Conservation (phyloP, 2,888 invertebrate species). For the Mesochorus sp. region DNA sequence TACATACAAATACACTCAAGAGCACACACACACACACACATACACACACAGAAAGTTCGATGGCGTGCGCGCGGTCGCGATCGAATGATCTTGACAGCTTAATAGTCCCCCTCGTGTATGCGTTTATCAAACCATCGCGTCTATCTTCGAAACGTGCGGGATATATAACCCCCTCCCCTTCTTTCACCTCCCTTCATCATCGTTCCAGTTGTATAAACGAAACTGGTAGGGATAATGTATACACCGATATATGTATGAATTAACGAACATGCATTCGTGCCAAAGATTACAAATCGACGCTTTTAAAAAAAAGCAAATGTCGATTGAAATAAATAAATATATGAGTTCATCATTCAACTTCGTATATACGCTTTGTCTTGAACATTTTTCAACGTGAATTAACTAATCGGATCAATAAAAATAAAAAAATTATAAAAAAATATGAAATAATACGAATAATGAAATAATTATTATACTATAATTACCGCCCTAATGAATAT, state of each 20-base stretch:
- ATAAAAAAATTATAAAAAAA: too few species aligned
- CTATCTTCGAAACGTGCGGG: constrained; percentile 24
- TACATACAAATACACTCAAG: constrained; percentile 12
- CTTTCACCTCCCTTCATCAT: neutral
- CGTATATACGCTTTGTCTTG: too few species aligned
- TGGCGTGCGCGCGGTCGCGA: constrained; percentile 59
- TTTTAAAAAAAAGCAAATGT: too few species aligned
- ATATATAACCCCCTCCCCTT: constrained; percentile 28
- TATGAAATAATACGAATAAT: too few species aligned
- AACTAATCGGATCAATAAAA: too few species aligned
- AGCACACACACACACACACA: neutral
- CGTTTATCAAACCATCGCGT: constrained; percentile 39
- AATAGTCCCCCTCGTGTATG: constrained; percentile 54
- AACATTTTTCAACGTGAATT: too few species aligned
- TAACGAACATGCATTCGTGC: too few species aligned
- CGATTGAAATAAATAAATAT: too few species aligned
- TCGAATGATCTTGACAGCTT: constrained; percentile 64
- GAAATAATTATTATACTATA: too few species aligned
- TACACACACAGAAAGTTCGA: constrained; percentile 3
- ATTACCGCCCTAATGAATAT: too few species aligned
- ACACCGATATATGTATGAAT: neutral
- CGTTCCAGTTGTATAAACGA: constrained; percentile 21
- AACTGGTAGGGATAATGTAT: constrained; percentile 11
- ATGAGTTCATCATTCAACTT: too few species aligned
- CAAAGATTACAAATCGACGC: too few species aligned